Conservation (phyloP, 1,140 invertebrate species). For the Apis cerana region DNA sequence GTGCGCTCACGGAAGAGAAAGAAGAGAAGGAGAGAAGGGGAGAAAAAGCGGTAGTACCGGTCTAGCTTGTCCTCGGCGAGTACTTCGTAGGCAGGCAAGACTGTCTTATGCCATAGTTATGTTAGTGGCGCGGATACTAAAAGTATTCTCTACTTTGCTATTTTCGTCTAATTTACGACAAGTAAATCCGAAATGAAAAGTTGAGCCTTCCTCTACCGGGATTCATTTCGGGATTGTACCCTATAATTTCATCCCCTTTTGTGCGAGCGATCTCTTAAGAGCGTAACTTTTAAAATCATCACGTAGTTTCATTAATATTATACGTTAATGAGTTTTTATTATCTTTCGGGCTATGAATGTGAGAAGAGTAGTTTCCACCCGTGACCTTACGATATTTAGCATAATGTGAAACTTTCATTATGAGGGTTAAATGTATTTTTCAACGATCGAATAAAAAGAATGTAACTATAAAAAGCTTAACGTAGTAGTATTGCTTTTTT, state of each 20-base stretch:
- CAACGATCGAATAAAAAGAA: neutral
- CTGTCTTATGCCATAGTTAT: constrained; percentile 46
- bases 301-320: neutral
- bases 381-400: neutral
- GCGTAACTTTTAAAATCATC: neutral
- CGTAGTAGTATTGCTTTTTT: too few relatives aligned
- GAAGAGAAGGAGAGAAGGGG: neutral
- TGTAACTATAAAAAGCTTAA: neutral
- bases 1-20: neutral
- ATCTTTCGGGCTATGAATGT: neutral
- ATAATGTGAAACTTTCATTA: neutral
- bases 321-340: neutral
- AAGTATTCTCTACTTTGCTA: constrained; percentile 41
- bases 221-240: neutral
- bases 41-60: constrained; percentile 64
- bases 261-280: too few relatives aligned
- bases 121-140: constrained; percentile 22
- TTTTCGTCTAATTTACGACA: constrained; percentile 57
- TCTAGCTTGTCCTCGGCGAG: constrained; percentile 62
- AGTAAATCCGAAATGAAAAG: constrained; percentile 29
- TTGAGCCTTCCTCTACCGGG: neutral
- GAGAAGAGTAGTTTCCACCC: too few relatives aligned
- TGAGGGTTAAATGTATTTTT: too few relatives aligned
- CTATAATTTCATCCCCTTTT: neutral
- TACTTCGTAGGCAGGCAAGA: constrained; percentile 59